phyloP scores from a whole-genome alignment of 2,113 vertebrate genomes.

The Aramus guarauna region DNA sequence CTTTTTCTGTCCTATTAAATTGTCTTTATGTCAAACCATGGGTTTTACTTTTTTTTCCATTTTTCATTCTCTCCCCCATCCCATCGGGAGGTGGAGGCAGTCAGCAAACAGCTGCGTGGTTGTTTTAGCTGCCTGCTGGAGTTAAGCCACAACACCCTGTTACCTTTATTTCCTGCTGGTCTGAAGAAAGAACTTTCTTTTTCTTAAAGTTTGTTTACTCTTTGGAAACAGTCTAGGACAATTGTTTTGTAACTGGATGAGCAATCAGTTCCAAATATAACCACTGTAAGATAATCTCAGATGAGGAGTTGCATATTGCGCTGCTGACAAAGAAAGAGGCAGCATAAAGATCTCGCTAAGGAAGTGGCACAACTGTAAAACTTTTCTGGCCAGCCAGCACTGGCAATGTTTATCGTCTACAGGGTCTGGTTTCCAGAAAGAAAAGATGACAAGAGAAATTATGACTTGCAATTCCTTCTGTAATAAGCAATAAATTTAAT shows the following conservation, averaged over 20 bases:
- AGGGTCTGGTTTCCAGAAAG: not conserved
- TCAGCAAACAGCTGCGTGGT: too few species aligned
- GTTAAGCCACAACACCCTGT: not conserved
- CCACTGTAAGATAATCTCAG: not conserved
- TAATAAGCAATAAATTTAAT: not conserved
- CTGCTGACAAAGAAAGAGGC: not conserved
- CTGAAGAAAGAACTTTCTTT: not conserved
- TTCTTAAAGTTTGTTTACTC: not conserved
- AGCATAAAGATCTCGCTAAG: not conserved
- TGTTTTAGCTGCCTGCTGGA: too few species aligned
- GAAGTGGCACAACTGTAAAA: not conserved
- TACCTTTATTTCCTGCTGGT: not conserved
- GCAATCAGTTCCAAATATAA: not conserved
- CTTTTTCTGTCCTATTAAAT: too few species aligned
- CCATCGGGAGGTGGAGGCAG: too few species aligned
- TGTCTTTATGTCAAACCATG: too few species aligned
- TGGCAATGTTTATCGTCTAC: not conserved
- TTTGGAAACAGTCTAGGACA: not conserved
- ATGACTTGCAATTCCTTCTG: not conserved
- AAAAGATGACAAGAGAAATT: not conserved
- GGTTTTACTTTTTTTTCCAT: too few species aligned
- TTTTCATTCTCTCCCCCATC: too few species aligned
- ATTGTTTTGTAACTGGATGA: not conserved
- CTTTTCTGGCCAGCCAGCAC: not conserved
- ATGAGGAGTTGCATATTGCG: not conserved